Conservation (phyloP, 2,888 invertebrate species). For the Tiliacea aurago region DNA sequence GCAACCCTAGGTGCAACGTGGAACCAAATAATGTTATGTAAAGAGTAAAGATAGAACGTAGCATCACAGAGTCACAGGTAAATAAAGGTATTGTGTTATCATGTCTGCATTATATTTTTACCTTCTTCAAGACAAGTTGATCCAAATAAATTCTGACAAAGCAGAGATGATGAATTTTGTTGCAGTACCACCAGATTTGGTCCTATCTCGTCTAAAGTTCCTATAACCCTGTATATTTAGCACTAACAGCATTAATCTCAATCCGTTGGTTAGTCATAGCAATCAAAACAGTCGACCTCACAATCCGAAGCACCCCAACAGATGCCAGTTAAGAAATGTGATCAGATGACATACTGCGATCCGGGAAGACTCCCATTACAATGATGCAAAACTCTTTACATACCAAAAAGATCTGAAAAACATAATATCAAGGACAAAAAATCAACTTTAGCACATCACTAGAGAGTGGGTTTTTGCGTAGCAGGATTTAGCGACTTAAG, state of each 20-base stretch:
- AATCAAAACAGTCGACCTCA: constrained; percentile 39
- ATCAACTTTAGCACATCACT: fast-evolving
- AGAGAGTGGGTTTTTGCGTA: constrained; percentile 47
- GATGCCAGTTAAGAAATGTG: constrained; percentile 52
- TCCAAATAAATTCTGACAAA: background rate
- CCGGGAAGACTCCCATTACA: constrained; percentile 83
- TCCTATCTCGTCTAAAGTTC: background rate
- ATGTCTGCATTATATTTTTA: background rate
- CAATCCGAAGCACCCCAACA: constrained; percentile 37
- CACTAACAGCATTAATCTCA: constrained; percentile 30
- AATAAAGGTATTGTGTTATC: background rate
- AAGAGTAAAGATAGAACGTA: background rate
- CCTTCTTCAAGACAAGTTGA: constrained; percentile 18
- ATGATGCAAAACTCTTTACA: constrained; percentile 69
- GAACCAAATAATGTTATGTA: background rate
- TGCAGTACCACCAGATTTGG: background rate
- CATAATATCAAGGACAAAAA: constrained; percentile 19
- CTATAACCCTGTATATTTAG: constrained; percentile 13
- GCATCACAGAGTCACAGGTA: background rate
- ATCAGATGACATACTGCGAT: constrained; percentile 76
- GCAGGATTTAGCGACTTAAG: constrained; percentile 19
- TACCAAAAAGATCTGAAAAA: constrained; percentile 49
- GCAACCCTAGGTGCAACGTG: background rate
- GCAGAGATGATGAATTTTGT: background rate
- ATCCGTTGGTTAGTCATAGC: constrained; percentile 43